Percentiles rank a stretch among this genome's conserved stretches.
These are phyloP conservation scores for Coluber constrictor DNA, from an alignment of 2,797 vertebrate genomes.

Conservation along the genomic window DNA sequence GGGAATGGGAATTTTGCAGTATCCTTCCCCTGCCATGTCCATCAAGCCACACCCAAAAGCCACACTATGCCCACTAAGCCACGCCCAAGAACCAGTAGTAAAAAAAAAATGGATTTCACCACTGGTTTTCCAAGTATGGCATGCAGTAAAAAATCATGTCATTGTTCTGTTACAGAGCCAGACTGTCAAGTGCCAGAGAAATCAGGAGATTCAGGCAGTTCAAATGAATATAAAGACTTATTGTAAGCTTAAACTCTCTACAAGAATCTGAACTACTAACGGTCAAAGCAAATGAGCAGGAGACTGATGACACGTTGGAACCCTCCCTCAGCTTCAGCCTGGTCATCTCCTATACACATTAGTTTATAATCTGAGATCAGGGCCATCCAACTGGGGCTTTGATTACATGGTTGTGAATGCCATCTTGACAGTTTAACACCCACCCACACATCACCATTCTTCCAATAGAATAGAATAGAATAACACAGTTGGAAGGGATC, in stretches of 20 bases:
- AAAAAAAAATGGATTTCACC: no score
- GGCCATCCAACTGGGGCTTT: neutral
- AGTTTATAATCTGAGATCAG: neutral
- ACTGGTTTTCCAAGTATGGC: neutral
- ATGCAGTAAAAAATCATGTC: neutral
- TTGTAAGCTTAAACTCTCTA: neutral
- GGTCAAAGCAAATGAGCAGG: neutral
- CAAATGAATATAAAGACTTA: neutral
- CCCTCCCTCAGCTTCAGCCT: neutral
- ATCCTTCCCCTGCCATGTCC: no score
- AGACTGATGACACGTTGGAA: neutral
- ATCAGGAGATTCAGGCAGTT: neutral
- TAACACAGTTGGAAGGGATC: no score
- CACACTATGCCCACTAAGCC: no score
- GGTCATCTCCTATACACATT: neutral
- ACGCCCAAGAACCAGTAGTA: no score
- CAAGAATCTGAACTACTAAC: neutral
- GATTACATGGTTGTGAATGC: neutral
- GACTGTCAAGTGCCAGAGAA: neutral
- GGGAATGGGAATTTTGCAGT: no score
- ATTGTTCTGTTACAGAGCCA: neutral
- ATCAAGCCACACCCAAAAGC: no score
- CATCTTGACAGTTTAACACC: neutral
- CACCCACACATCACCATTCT: neutral
- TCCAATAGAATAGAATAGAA: no score